Conservation (phyloP, 2,888 invertebrate species). For the Coenonympha arcania region DNA sequence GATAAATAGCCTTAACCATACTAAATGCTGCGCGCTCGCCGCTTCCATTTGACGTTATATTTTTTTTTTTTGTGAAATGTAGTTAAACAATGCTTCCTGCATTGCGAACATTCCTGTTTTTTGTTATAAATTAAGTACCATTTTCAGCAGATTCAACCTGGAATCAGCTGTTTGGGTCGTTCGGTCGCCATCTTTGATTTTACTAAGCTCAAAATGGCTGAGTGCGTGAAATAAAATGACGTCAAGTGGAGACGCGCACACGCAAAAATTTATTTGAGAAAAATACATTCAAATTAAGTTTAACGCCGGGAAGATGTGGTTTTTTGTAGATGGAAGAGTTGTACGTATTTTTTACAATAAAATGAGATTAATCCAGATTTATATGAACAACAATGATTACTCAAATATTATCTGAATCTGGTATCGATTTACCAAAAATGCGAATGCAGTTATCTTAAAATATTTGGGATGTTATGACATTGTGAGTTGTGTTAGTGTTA, state of each 20-base stretch:
- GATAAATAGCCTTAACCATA: constrained; percentile 48
- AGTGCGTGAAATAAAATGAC: constrained; percentile 39
- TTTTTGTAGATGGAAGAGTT: constrained; percentile 42
- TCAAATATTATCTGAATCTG: constrained; percentile 3
- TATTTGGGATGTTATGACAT: not conserved
- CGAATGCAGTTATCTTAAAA: not conserved
- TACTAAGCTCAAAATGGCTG: constrained; percentile 48
- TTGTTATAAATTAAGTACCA: constrained; percentile 43
- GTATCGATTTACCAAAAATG: constrained; percentile 8
- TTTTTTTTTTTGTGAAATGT: constrained; percentile 57
- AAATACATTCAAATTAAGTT: constrained; percentile 38
- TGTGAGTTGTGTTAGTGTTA: not conserved
- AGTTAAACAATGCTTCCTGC: constrained; percentile 46
- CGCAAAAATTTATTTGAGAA: constrained; percentile 27
- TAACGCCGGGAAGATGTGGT: constrained; percentile 33
- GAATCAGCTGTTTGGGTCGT: constrained; percentile 64
- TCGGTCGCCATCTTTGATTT: constrained; percentile 57
- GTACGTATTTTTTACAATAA: not conserved
- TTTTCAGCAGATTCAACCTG: constrained; percentile 51
- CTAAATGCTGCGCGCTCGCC: constrained; percentile 49
- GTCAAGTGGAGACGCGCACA: constrained; percentile 40
- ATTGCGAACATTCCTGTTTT: constrained; percentile 63
- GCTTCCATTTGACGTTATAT: constrained; percentile 40
- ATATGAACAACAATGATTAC: not conserved
- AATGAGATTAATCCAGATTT: not conserved